phyloP scores from a whole-genome alignment of 1,140 invertebrate genomes.

The Eubasilissa regina region DNA sequence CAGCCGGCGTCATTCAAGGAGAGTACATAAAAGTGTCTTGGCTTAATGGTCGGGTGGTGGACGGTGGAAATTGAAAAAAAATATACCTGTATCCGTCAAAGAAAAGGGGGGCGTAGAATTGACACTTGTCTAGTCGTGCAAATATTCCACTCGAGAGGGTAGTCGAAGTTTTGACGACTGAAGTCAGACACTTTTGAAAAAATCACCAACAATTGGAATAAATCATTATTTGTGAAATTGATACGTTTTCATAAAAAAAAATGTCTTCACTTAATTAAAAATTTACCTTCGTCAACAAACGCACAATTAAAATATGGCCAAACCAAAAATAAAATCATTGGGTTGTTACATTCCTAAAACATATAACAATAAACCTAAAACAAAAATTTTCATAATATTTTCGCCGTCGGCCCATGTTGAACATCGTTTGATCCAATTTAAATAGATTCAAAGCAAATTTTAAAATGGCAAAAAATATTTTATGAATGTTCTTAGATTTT shows the following conservation, averaged over 20 bases:
- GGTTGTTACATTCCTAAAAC: too few relatives aligned
- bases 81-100: constrained; percentile 29
- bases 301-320: too few relatives aligned
- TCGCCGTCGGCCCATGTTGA: too few relatives aligned
- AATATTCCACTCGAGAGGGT: neutral
- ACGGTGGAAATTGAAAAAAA: constrained; percentile 28
- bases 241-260: neutral
- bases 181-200: neutral
- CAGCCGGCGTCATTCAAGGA: constrained; percentile 15
- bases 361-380: too few relatives aligned
- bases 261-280: too few relatives aligned
- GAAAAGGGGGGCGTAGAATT: constrained; percentile 22
- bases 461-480: too few relatives aligned
- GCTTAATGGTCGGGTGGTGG: constrained; percentile 12
- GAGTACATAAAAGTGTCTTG: constrained; percentile 38
- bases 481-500: too few relatives aligned
- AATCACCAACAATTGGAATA: neutral
- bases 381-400: too few relatives aligned
- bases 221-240: neutral
- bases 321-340: too few relatives aligned
- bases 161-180: neutral
- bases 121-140: constrained; percentile 30
- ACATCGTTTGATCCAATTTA: too few relatives aligned
- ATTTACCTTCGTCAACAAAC: too few relatives aligned
- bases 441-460: too few relatives aligned